These are phyloP conservation scores for Neomonachus schauinslandi DNA, from an alignment of 2,113 vertebrate genomes.

Conservation along the genomic window DNA sequence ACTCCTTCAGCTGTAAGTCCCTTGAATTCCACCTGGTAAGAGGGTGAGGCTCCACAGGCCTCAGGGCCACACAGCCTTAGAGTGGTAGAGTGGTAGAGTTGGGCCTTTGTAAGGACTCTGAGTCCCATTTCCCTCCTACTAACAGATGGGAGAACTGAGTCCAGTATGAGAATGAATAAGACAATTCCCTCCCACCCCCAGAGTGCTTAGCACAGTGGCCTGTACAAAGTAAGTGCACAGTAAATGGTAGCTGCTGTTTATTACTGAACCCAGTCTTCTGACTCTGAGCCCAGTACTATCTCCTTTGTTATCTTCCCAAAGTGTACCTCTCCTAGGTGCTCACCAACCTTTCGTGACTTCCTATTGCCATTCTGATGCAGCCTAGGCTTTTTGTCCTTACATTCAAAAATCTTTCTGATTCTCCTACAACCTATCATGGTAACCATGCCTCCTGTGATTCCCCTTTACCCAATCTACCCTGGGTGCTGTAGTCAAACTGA, in stretches of 20 bases:
- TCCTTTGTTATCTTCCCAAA: slow-evolving; percentile 46
- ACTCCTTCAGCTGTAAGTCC: slow-evolving; percentile 92
- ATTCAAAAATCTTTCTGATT: slow-evolving; percentile 52
- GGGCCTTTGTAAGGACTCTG: background rate
- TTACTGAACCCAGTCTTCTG: slow-evolving; percentile 46
- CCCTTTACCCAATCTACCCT: background rate
- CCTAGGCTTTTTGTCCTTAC: slow-evolving; percentile 36
- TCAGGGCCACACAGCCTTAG: background rate
- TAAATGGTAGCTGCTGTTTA: slow-evolving; percentile 65
- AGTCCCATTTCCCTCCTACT: background rate
- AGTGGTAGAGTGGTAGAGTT: slow-evolving; percentile 50
- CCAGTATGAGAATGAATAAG: slow-evolving; percentile 15
- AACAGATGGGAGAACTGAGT: slow-evolving; percentile 34
- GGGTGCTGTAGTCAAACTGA: slow-evolving; percentile 18
- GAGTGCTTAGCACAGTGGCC: slow-evolving; percentile 62
- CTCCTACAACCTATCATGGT: background rate
- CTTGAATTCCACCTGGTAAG: slow-evolving; percentile 59
- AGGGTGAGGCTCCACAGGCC: slow-evolving; percentile 1
- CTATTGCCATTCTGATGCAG: slow-evolving; percentile 26
- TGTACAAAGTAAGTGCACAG: slow-evolving; percentile 57
- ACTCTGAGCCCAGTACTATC: slow-evolving; percentile 30
- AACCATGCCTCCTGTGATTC: background rate
- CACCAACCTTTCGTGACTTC: slow-evolving; percentile 8
- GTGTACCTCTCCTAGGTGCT: background rate
- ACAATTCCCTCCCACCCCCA: background rate